Evolutionary conservation across 2,888 invertebrate species (phyloP).

Genomic region (Epirrita christyi): DNA sequence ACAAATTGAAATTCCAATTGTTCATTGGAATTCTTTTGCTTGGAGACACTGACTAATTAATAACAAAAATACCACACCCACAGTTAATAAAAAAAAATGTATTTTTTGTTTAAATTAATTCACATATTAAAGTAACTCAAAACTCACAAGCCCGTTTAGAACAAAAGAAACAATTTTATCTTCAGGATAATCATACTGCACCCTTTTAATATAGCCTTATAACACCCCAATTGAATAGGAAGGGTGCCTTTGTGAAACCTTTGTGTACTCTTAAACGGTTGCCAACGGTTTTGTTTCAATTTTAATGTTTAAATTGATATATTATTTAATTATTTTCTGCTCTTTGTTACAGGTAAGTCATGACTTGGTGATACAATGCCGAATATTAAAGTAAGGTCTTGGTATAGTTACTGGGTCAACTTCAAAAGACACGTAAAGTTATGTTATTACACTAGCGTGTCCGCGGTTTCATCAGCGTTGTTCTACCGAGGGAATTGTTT

Average conservation of each 20-base stretch:
- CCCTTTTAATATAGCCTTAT: slow-evolving; percentile 23
- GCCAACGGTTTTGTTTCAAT: slow-evolving; percentile 47
- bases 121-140: slow-evolving; percentile 32
- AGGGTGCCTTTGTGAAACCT: slow-evolving; percentile 40
- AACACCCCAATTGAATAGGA: slow-evolving; percentile 37
- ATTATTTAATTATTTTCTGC: slow-evolving; percentile 43
- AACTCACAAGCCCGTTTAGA: slow-evolving; percentile 34
- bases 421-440: too few relatives aligned
- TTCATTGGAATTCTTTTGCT: too few relatives aligned
- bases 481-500: too few relatives aligned
- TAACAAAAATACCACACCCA: too few relatives aligned
- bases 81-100: too few relatives aligned
- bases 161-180: slow-evolving; percentile 41
- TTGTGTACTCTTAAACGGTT: slow-evolving; percentile 46
- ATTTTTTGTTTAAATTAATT: slow-evolving; percentile 11
- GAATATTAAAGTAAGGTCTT: neutral
- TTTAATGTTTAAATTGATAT: slow-evolving; percentile 39
- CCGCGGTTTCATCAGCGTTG: too few relatives aligned
- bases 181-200: slow-evolving; percentile 36
- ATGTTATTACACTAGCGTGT: too few relatives aligned
- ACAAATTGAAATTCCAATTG: too few relatives aligned
- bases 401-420: too few relatives aligned
- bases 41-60: too few relatives aligned
- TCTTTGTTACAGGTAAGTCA: slow-evolving; percentile 64
- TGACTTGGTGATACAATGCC: slow-evolving; percentile 9